Conservation (phyloP, 1,140 invertebrate species). For the Calliphora vicina region DNA sequence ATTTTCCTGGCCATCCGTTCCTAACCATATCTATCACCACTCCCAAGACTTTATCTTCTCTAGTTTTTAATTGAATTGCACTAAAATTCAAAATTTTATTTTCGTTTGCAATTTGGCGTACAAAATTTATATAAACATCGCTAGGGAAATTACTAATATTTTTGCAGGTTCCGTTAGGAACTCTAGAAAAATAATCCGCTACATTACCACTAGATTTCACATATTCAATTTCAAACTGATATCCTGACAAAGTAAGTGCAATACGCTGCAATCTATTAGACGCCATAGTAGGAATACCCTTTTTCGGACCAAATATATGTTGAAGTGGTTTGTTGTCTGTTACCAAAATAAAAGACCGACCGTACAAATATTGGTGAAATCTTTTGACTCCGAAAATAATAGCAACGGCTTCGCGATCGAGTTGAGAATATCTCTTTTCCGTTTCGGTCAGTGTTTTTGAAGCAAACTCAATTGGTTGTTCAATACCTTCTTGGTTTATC, state of each 20-base stretch:
- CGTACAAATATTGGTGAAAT: slow-evolving; percentile 60
- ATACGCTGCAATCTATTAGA: slow-evolving; percentile 51
- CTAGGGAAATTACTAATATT: too few relatives aligned
- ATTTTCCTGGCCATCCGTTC: too few relatives aligned
- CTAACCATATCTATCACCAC: too few relatives aligned
- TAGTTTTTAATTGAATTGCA: too few relatives aligned
- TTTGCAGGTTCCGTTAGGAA: too few relatives aligned
- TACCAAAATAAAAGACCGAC: not conserved
- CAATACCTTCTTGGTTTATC: not conserved
- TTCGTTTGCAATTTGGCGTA: too few relatives aligned
- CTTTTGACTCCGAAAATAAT: slow-evolving; percentile 51
- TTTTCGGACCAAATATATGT: slow-evolving; percentile 58
- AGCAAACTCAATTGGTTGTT: slow-evolving; percentile 62
- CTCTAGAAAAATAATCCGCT: too few relatives aligned
- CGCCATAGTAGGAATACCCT: slow-evolving; percentile 52
- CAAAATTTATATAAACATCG: too few relatives aligned
- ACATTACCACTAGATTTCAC: slow-evolving; percentile 40
- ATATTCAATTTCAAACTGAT: slow-evolving; percentile 46
- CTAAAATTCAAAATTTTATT: too few relatives aligned
- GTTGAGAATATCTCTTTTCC: slow-evolving; percentile 62
- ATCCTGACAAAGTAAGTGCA: slow-evolving; percentile 46
- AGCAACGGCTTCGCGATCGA: slow-evolving; percentile 53
- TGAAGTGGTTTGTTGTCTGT: slow-evolving; percentile 64
- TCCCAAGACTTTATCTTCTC: too few relatives aligned
- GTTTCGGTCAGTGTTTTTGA: slow-evolving; percentile 61